Evolutionary conservation across 2,113 vertebrate species (phyloP).

Genomic region (Siniperca chuatsi): DNA sequence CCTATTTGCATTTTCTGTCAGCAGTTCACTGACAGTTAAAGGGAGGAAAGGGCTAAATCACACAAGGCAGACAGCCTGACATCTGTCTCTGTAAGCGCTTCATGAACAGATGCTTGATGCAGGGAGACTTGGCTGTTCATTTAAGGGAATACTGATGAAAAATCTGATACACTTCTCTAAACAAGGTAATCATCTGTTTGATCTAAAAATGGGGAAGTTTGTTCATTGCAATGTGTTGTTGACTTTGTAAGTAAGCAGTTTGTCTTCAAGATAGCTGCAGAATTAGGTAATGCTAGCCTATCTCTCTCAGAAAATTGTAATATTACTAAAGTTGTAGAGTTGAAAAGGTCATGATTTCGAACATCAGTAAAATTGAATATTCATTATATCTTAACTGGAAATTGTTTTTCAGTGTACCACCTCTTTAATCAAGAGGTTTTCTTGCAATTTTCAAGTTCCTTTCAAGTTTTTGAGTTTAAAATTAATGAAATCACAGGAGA

Average conservation of each 20-base stretch:
- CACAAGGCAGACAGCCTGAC: slow-evolving; percentile 48
- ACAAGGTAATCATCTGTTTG: slow-evolving; percentile 56
- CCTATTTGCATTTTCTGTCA: slow-evolving; percentile 73
- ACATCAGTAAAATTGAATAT: neutral
- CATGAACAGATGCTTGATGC: slow-evolving; percentile 52
- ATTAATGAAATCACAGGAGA: neutral
- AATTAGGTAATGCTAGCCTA: slow-evolving; percentile 8
- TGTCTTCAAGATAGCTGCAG: neutral
- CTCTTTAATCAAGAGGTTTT: neutral
- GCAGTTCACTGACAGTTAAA: slow-evolving; percentile 62
- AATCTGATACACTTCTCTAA: slow-evolving; percentile 33
- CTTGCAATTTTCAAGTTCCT: neutral
- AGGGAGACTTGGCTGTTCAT: slow-evolving; percentile 31
- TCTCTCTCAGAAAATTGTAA: slow-evolving; percentile 7
- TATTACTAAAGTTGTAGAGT: neutral
- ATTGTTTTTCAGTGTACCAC: neutral
- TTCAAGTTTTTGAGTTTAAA: slow-evolving; percentile 4
- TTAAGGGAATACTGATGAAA: slow-evolving; percentile 47
- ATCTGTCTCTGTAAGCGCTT: slow-evolving; percentile 48
- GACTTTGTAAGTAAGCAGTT: slow-evolving; percentile 33
- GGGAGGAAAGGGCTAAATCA: slow-evolving; percentile 53
- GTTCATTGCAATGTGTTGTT: slow-evolving; percentile 37
- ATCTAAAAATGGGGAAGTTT: slow-evolving; percentile 26
- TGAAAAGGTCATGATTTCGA: neutral
- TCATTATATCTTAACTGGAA: too few species aligned